These are phyloP conservation scores for Falco punctatus DNA, from an alignment of 2,113 vertebrate genomes.

Conservation along the genomic window DNA sequence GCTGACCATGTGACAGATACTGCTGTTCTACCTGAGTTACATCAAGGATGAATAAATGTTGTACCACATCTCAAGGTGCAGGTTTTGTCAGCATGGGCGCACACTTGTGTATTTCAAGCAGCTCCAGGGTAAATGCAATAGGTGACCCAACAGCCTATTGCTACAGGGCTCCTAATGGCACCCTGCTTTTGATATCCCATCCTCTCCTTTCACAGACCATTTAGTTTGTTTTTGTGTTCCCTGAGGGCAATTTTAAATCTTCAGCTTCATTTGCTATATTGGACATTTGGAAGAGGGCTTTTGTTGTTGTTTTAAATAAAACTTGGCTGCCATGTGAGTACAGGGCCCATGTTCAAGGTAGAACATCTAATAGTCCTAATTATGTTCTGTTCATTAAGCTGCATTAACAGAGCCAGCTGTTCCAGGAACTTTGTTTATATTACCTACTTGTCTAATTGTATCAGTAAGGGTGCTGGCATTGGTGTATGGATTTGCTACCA, in stretches of 20 bases:
- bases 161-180: neutral
- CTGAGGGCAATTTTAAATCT: neutral
- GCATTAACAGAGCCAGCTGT: neutral
- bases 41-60: neutral
- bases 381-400: constrained; percentile 24
- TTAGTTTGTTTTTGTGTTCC: neutral
- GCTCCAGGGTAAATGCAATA: neutral
- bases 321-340: neutral
- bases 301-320: constrained; percentile 27
- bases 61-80: neutral
- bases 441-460: constrained; percentile 25
- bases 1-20: neutral
- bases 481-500: neutral
- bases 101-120: neutral
- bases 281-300: constrained; percentile 2
- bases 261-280: constrained; percentile 40
- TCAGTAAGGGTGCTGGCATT: neutral
- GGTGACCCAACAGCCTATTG: neutral
- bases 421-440: constrained; percentile 15
- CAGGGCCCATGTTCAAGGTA: neutral
- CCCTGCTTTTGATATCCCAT: neutral
- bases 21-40: neutral
- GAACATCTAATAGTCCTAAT: neutral
- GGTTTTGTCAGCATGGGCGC: neutral
- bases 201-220: neutral